Evolutionary conservation across 2,797 vertebrate genomes (phyloP).

Genomic region (Nyctalus aviator): DNA sequence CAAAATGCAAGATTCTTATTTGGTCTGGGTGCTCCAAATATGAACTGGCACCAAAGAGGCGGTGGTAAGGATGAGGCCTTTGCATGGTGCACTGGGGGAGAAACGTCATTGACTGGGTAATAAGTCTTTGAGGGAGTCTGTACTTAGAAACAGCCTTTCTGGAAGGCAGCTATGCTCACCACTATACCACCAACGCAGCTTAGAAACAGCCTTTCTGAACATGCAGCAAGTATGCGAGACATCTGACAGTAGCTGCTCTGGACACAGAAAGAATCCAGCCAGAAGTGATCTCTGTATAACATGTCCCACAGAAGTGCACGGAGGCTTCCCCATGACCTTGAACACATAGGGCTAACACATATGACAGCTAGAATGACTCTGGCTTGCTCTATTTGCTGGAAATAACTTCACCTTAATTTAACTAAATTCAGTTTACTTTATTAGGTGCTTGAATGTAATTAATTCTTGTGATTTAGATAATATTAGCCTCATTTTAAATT

Average conservation of each 20-base stretch:
- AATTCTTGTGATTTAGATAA: constrained; percentile 34
- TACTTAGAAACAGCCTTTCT: not conserved
- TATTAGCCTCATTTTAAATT: constrained; percentile 31
- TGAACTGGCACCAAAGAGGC: not conserved
- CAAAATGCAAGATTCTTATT: not conserved
- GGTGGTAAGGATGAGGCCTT: not conserved
- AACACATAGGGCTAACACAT: not conserved
- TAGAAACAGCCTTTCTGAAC: not conserved
- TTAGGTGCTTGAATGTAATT: constrained; percentile 41
- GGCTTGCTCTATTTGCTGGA: not conserved
- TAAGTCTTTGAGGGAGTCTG: not conserved
- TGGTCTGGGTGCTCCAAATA: not conserved
- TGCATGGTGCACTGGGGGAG: not conserved
- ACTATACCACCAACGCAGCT: too few relatives aligned
- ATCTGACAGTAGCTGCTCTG: not conserved
- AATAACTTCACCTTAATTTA: constrained; percentile 25
- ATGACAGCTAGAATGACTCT: not conserved
- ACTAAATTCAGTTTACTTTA: constrained; percentile 29
- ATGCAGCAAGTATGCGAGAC: not conserved
- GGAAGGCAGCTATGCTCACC: too few relatives aligned
- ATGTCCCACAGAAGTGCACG: not conserved
- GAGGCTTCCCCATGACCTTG: not conserved
- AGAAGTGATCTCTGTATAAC: not conserved
- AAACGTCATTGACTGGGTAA: not conserved
- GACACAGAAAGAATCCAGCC: not conserved